A percentile compares a stretch with the other conserved stretches of the same genome.
These are phyloP conservation scores for Clarias pachynema DNA, from an alignment of 2,797 vertebrate genomes.

Conservation along the genomic window DNA sequence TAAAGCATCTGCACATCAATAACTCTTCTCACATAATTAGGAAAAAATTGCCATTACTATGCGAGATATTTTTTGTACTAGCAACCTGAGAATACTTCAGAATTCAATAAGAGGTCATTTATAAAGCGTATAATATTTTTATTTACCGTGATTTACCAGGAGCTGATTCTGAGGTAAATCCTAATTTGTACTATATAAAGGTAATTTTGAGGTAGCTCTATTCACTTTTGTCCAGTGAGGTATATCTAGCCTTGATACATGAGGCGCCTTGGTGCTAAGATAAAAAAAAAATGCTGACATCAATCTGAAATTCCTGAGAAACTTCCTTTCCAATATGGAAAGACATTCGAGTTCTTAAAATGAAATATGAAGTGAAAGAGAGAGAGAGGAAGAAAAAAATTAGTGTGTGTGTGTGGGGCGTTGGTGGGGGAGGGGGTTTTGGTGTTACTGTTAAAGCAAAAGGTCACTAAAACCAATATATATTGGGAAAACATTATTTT, in stretches of 20 bases:
- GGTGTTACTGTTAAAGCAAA: not conserved
- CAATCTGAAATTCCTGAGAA: constrained; percentile 66
- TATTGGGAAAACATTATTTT: not conserved
- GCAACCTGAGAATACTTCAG: constrained; percentile 50
- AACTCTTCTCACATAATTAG: constrained; percentile 38
- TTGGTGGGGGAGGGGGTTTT: too few relatives aligned
- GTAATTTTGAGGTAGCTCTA: constrained; percentile 56
- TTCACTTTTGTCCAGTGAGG: constrained; percentile 46
- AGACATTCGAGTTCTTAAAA: constrained; percentile 69
- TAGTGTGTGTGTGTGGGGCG: too few relatives aligned
- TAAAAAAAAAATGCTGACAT: constrained; percentile 51
- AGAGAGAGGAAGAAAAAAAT: not conserved
- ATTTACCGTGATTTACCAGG: constrained; percentile 15
- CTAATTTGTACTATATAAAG: constrained; percentile 42
- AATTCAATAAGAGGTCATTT: constrained; percentile 43
- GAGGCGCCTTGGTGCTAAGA: constrained; percentile 47
- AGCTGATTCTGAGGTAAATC: constrained; percentile 43
- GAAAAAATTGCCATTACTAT: constrained; percentile 26
- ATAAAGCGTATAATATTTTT: constrained; percentile 26
- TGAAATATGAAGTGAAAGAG: constrained; percentile 22
- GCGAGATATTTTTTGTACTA: constrained; percentile 30
- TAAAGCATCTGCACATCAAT: constrained; percentile 39
- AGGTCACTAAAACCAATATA: constrained; percentile 2
- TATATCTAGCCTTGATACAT: constrained; percentile 47
- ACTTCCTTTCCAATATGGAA: constrained; percentile 66